Base-by-base conservation (phyloP, 2,888 invertebrate species). In the Choristoneura rosaceana region DNA sequence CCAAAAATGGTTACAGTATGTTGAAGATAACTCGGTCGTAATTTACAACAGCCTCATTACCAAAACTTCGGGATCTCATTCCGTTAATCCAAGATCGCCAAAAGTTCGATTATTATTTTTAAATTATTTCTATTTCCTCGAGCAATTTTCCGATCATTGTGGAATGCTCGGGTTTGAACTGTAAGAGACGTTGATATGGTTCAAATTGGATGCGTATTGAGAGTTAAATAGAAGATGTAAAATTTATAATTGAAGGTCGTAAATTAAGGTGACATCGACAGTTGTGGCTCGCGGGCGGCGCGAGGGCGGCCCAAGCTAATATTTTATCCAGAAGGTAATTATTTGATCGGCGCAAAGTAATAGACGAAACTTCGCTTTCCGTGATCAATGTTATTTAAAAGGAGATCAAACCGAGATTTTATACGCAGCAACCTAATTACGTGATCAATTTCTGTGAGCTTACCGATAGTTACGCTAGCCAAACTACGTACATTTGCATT, bases 211-310 rank as follows among this genome's bases (percentile, higher is more conserved):
- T 55, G 58, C 45, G 47, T 41, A 47, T 52, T 9, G 58, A 69
- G 70, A 76, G 76, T 76, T 63, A n/a, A n/a, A n/a, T n/a, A 75
- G 82, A 81, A 83, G 87, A 90, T 90, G 89, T 89, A 84, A 90
- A 92, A 88, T 94, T 94, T 92, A 93, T 94, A 94, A 94, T 94
- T 94, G 93, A 90, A 89, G 88, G 90, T 86, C 92, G 93, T 94
- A 94, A 94, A 94, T 94, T 94, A 94, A 94, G 91, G 94, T 94
- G 94, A 94, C 94, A 94, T 89, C 93, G 93, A 91, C 94, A 94
- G 92, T 94, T 94, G 94, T 89, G 92, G 89, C 91, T 84, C 86
- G 83, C 82, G 80, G 84, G 77, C 75, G 84, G 87, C 78, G 79
- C 71, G 75, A 77, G 88, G 89, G 90, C 80, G 84, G 81, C 81